These are phyloP conservation scores for Leucophenga varia DNA, from an alignment of 1,140 invertebrate genomes.

Conservation along the genomic window DNA sequence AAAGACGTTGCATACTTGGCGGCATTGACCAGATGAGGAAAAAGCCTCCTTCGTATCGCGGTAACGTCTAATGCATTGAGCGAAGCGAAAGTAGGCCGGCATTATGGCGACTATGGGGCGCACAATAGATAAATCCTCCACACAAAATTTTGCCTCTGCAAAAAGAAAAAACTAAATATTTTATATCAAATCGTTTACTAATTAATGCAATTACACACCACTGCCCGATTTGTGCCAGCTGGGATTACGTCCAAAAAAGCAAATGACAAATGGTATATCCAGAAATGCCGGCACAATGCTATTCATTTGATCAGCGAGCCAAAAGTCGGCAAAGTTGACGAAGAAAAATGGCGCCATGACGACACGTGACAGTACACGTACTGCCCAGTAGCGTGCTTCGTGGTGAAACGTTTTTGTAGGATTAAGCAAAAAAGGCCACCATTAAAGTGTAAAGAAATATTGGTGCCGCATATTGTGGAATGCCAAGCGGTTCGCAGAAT, in stretches of 20 bases:
- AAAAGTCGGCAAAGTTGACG: constrained; percentile 98
- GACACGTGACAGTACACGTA: constrained; percentile 66
- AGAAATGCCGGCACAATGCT: constrained; percentile 86
- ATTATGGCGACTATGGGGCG: constrained; percentile 84
- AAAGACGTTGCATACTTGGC: constrained; percentile 56
- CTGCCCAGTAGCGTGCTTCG: constrained; percentile 70
- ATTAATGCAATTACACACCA: too few relatives aligned
- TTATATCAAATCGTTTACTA: too few relatives aligned
- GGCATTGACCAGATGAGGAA: constrained; percentile 96
- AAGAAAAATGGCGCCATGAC: constrained; percentile 91
- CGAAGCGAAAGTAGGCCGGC: constrained; percentile 96
- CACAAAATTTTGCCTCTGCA: constrained; percentile 63
- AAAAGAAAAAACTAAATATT: too few relatives aligned
- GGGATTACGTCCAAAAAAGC: constrained; percentile 75
- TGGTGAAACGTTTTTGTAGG: constrained; percentile 77
- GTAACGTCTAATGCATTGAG: constrained; percentile 95
- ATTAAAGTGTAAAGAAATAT: constrained; percentile 71
- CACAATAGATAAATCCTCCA: constrained; percentile 63
- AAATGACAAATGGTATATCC: constrained; percentile 92
- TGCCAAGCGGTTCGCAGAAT: constrained; percentile 71
- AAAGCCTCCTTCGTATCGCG: constrained; percentile 85
- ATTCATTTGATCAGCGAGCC: constrained; percentile 98
- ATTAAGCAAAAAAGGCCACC: constrained; percentile 76
- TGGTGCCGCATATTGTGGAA: constrained; percentile 79
- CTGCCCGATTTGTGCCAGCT: constrained; percentile 66